Evolutionary conservation across 2,888 invertebrate genomes (phyloP).

Genomic region (Brachyptera putata): DNA sequence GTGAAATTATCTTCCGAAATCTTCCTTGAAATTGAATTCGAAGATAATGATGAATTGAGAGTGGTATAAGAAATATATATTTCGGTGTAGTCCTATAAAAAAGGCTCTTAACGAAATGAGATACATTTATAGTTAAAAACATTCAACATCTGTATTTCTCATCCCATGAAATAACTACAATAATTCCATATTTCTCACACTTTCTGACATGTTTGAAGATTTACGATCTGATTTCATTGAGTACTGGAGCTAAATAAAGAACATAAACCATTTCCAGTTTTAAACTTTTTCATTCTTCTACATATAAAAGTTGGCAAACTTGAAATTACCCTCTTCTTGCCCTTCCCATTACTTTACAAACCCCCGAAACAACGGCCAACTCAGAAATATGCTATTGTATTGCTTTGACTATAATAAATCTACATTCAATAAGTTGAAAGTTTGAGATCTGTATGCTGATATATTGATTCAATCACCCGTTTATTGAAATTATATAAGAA

Average conservation of each 20-base stretch:
- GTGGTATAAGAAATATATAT: not conserved
- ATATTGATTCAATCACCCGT: too few species aligned
- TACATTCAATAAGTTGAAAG: not conserved
- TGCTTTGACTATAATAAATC: conserved; percentile 2
- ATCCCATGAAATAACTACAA: not conserved
- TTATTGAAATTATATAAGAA: too few species aligned
- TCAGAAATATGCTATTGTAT: not conserved
- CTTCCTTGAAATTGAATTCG: too few species aligned
- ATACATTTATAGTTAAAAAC: not conserved
- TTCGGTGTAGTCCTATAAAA: not conserved
- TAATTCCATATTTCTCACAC: conserved; percentile 10
- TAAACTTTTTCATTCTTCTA: conserved; percentile 10
- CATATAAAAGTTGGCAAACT: conserved; percentile 10
- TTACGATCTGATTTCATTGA: conserved; percentile 13
- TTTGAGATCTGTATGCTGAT: not conserved
- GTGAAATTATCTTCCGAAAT: too few species aligned
- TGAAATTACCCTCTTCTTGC: not conserved
- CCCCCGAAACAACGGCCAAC: not conserved
- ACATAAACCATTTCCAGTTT: conserved; percentile 21
- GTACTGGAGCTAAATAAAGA: conserved; percentile 12
- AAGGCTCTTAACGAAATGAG: conserved; percentile 20
- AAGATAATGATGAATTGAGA: conserved; percentile 3
- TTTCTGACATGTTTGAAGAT: conserved; percentile 3
- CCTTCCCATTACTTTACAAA: not conserved
- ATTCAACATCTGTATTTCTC: conserved; percentile 9